Evolutionary conservation across 2,797 vertebrate species (phyloP).

Genomic region (Tarsius wallacei): DNA sequence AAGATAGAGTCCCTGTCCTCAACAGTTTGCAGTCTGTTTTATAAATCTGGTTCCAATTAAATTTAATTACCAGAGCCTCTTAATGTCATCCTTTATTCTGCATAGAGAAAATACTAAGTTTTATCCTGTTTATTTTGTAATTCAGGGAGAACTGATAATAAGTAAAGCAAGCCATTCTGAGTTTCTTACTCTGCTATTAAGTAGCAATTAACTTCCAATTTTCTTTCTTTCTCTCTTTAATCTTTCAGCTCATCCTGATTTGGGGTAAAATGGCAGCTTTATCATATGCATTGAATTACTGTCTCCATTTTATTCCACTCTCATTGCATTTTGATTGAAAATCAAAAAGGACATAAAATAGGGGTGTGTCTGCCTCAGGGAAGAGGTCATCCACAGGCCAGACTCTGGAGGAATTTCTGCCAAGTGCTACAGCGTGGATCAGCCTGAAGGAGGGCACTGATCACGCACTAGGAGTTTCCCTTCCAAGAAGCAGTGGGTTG

Average conservation of each 20-base stretch:
- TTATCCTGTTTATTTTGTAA: constrained; percentile 23
- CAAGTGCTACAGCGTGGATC: not conserved
- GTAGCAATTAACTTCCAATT: not conserved
- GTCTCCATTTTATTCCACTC: not conserved
- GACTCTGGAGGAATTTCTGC: not conserved
- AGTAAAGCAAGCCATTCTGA: not conserved
- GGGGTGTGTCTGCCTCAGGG: not conserved
- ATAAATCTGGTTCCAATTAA: constrained; percentile 63
- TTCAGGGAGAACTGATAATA: constrained; percentile 12
- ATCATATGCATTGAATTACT: not conserved
- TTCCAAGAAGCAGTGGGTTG: not conserved
- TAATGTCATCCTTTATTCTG: constrained; percentile 4
- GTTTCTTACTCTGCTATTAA: constrained; percentile 33
- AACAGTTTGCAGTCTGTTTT: not conserved
- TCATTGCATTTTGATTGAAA: not conserved
- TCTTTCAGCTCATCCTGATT: not conserved
- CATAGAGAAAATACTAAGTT: constrained; percentile 22
- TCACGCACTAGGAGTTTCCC: not conserved
- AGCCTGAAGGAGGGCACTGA: not conserved
- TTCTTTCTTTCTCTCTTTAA: not conserved
- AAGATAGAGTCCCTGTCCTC: not conserved
- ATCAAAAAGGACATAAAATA: not conserved
- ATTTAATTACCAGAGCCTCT: constrained; percentile 50
- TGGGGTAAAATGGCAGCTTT: not conserved
- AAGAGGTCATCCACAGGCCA: not conserved